These are phyloP conservation scores for Tricholaema leucomelas DNA, from an alignment of 2,113 vertebrate genomes.

Conservation along the genomic window DNA sequence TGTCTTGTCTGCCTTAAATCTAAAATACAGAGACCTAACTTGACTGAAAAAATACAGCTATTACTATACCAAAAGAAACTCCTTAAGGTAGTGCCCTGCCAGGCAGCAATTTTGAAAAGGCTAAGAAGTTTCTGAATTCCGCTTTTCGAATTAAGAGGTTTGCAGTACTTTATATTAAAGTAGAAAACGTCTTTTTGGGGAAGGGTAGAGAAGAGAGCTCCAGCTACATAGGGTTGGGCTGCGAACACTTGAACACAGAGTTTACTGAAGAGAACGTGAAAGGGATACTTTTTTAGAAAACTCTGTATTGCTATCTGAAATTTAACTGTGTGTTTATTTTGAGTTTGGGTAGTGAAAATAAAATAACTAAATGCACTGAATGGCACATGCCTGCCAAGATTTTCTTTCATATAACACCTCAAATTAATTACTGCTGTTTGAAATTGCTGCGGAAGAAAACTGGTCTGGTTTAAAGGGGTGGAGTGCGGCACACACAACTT, in stretches of 20 bases:
- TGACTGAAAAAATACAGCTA: not conserved
- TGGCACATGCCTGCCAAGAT: not conserved
- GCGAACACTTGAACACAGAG: not conserved
- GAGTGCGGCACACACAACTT: not conserved
- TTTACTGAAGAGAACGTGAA: not conserved
- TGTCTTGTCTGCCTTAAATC: constrained; percentile 18
- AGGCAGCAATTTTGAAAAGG: not conserved
- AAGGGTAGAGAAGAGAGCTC: not conserved
- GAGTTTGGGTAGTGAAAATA: constrained; percentile 41
- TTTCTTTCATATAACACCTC: not conserved
- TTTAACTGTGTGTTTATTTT: constrained; percentile 32
- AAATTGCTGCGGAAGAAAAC: not conserved
- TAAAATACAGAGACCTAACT: not conserved
- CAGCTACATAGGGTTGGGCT: not conserved
- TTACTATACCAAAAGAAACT: not conserved
- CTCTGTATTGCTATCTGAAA: not conserved
- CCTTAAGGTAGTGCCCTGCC: not conserved
- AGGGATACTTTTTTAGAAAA: not conserved
- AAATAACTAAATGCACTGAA: not conserved
- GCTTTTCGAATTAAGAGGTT: constrained; percentile 15
- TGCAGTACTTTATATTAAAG: constrained; percentile 55
- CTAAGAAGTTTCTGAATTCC: not conserved
- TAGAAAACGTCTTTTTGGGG: not conserved
- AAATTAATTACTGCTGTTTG: not conserved
- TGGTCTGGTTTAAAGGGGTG: not conserved